Percentiles rank a stretch among this genome's conserved stretches.
Evolutionary conservation across 2,888 invertebrate species (phyloP).

Genomic region (Cylindroiulus punctatus): DNA sequence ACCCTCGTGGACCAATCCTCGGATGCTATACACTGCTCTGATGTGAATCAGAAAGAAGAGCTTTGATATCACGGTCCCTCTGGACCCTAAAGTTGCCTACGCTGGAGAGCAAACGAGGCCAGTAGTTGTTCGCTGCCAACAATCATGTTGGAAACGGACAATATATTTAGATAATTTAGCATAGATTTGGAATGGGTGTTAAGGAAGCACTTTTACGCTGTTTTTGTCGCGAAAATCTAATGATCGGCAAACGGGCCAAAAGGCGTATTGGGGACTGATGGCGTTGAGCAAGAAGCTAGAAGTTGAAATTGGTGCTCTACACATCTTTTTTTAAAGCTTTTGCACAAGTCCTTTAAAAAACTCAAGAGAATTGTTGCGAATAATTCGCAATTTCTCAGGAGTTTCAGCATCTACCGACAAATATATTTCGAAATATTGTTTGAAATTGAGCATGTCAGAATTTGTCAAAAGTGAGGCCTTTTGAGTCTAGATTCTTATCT

Average conservation of each 20-base stretch:
- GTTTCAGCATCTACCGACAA: too few species aligned
- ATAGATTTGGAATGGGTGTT: background rate
- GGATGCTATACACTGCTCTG: background rate
- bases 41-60: background rate
- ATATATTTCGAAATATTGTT: too few species aligned
- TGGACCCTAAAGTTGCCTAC: background rate
- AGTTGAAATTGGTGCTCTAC: too few species aligned
- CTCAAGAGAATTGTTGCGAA: too few species aligned
- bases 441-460: too few species aligned
- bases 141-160: background rate
- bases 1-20: conserved; percentile 31
- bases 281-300: background rate
- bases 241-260: background rate
- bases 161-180: background rate
- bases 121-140: background rate
- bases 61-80: background rate
- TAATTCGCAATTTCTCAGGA: too few species aligned
- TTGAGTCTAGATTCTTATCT: too few species aligned
- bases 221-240: background rate
- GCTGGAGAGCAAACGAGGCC: background rate
- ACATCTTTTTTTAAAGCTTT: too few species aligned
- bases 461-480: too few species aligned
- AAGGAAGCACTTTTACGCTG: background rate
- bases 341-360: too few species aligned
- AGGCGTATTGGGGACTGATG: background rate